Conservation (phyloP, 2,888 invertebrate genomes). For the Ophonus ardosiacus region DNA sequence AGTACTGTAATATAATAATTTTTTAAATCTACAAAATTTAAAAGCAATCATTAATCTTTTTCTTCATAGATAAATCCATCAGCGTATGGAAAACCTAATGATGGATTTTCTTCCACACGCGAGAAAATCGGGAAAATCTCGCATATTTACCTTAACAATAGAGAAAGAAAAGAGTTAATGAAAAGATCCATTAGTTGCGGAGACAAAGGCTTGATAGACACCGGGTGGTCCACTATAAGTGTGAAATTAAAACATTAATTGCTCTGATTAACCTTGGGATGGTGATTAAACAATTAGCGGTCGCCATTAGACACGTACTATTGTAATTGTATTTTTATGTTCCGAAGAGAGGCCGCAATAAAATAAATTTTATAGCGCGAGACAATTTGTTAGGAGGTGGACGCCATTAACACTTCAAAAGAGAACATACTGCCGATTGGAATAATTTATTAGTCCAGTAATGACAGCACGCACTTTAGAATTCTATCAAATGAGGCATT, state of each 20-base stretch:
- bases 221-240: background rate
- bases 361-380: slow-evolving; percentile 22
- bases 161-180: slow-evolving; percentile 26
- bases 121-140: background rate
- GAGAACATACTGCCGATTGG: background rate
- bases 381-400: background rate
- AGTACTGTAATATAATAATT: too few species aligned
- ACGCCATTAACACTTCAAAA: background rate
- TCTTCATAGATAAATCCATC: too few species aligned
- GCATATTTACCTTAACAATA: background rate
- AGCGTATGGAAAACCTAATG: background rate
- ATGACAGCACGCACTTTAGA: too few species aligned
- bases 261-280: slow-evolving; percentile 48
- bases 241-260: slow-evolving; percentile 48
- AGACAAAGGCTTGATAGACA: background rate
- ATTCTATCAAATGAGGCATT: too few species aligned
- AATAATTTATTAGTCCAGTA: too few species aligned
- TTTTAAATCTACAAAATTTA: background rate
- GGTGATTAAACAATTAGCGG: slow-evolving; percentile 51
- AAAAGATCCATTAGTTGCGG: slow-evolving; percentile 17
- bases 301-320: slow-evolving; percentile 32
- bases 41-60: background rate
- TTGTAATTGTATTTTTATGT: slow-evolving; percentile 55
- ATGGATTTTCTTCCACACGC: background rate
- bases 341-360: slow-evolving; percentile 23